Evolutionary conservation across 2,113 vertebrate genomes (phyloP).

Genomic region (Chloroceryle aenea): DNA sequence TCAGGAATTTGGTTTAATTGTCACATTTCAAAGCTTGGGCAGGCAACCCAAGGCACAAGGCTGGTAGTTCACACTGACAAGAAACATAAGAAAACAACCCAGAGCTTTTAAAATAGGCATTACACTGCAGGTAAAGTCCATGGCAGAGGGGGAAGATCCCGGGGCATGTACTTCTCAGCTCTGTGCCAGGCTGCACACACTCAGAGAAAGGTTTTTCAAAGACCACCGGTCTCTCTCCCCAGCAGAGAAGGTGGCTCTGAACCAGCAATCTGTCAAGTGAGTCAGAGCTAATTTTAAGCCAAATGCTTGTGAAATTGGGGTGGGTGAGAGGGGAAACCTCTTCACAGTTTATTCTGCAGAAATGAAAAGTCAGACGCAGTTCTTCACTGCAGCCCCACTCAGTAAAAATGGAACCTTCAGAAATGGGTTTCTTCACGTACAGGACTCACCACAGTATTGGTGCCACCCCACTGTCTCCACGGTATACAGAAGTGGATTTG

Average conservation of each 20-base stretch:
- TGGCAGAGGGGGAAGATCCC: not conserved
- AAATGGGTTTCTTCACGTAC: not conserved
- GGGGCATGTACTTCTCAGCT: not conserved
- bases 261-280: not conserved
- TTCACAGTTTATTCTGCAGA: not conserved
- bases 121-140: not conserved
- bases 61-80: not conserved
- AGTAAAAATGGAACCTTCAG: not conserved
- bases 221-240: fast-evolving
- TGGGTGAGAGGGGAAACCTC: not conserved
- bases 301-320: not conserved
- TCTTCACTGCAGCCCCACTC: not conserved
- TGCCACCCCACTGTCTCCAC: not conserved
- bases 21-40: not conserved
- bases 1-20: not conserved
- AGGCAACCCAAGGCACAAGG: not conserved
- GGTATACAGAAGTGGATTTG: fast-evolving
- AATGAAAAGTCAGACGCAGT: not conserved
- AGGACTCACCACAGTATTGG: not conserved
- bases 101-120: not conserved
- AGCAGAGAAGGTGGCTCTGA: not conserved
- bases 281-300: not conserved
- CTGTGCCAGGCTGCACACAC: not conserved
- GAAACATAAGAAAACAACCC: not conserved
- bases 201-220: not conserved